phyloP scores from a whole-genome alignment of 2,113 vertebrate genomes.

The Apus apus region DNA sequence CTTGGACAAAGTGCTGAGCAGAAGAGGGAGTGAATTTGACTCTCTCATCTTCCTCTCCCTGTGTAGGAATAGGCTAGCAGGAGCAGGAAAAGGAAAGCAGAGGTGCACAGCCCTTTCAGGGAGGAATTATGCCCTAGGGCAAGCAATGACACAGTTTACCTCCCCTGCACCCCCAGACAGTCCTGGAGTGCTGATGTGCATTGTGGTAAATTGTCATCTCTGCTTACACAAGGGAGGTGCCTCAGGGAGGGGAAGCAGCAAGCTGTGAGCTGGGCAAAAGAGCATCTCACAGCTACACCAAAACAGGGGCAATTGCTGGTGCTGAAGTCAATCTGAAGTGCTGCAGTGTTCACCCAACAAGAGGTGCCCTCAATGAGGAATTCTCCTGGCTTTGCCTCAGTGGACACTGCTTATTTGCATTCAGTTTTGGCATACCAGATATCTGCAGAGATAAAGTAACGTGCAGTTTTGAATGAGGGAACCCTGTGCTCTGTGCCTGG shows the following conservation, averaged over 20 bases:
- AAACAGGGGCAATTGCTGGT: neutral
- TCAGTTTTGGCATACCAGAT: neutral
- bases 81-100: neutral
- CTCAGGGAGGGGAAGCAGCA: neutral
- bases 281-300: neutral
- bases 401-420: neutral
- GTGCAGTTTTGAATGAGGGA: neutral
- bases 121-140: neutral
- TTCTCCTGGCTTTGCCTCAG: neutral
- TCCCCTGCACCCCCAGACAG: neutral
- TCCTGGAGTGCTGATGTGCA: neutral
- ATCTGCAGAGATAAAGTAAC: neutral
- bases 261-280: neutral
- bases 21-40: neutral
- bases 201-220: neutral
- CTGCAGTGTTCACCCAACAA: neutral
- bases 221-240: neutral
- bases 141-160: neutral
- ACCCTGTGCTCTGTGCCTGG: rapidly evolving
- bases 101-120: neutral
- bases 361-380: neutral
- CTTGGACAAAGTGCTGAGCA: neutral
- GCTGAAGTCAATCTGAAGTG: rapidly evolving
- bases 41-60: neutral
- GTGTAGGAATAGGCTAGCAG: neutral